Percentiles rank a stretch among this genome's conserved stretches.
These are phyloP conservation scores for Pegoplata infirma DNA, from an alignment of 2,888 invertebrate genomes.

Conservation along the genomic window DNA sequence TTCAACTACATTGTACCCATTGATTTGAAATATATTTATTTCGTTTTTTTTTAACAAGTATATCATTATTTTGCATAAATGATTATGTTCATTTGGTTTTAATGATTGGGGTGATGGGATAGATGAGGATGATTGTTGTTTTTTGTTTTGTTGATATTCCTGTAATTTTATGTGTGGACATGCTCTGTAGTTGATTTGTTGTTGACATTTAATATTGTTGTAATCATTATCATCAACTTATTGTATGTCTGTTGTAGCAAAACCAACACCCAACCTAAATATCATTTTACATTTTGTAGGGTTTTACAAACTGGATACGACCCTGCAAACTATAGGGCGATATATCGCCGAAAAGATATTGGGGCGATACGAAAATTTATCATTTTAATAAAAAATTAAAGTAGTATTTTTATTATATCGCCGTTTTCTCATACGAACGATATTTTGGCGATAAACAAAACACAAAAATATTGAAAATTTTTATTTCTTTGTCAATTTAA, in stretches of 20 bases:
- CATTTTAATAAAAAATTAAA: no score
- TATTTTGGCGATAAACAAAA: no score
- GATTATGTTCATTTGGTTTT: conserved; percentile 38
- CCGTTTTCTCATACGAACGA: no score
- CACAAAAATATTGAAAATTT: no score
- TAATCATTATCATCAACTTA: conserved; percentile 16
- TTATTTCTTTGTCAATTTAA: no score
- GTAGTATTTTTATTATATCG: no score
- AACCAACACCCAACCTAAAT: conserved; percentile 27
- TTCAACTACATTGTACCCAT: not conserved
- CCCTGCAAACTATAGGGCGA: no score
- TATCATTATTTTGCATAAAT: conserved; percentile 38
- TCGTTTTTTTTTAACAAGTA: conserved; percentile 15
- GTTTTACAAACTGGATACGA: not conserved
- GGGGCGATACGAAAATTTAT: no score
- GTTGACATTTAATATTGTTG: conserved; percentile 53
- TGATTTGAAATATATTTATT: not conserved
- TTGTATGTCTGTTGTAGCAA: conserved; percentile 15
- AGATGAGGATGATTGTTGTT: no score
- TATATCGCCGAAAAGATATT: no score
- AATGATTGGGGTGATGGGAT: conserved; percentile 8
- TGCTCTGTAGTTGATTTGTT: conserved; percentile 41
- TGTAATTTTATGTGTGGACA: conserved; percentile 35
- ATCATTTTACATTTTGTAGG: conserved; percentile 13
- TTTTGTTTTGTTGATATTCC: conserved; percentile 25